Conservation (phyloP, 2,797 vertebrate species). For the Pseudochaenichthys georgianus region DNA sequence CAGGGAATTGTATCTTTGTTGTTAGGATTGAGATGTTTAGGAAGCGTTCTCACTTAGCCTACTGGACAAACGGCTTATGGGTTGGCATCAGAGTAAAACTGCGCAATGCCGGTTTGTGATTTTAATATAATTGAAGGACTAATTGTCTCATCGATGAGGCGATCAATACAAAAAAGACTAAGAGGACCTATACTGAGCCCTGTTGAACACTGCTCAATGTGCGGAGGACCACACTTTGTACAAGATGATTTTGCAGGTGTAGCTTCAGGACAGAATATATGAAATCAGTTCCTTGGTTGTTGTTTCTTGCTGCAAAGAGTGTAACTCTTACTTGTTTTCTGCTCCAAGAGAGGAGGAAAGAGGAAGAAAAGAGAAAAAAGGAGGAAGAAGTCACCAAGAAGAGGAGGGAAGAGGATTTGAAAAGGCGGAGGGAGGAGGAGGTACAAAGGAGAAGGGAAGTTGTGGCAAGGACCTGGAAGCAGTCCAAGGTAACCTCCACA, state of each 20-base stretch:
- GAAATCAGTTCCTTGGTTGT: background rate
- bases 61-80: too few species aligned
- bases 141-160: too few species aligned
- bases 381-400: constrained; percentile 75
- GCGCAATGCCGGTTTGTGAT: too few species aligned
- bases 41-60: too few species aligned
- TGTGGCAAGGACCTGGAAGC: constrained; percentile 82
- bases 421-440: constrained; percentile 76
- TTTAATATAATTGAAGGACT: too few species aligned
- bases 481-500: constrained; percentile 86
- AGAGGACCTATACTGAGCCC: background rate
- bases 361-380: constrained; percentile 71
- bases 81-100: too few species aligned
- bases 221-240: background rate
- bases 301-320: background rate
- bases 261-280: background rate
- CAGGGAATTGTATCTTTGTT: too few species aligned
- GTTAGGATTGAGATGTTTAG: too few species aligned
- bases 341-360: constrained; percentile 61
- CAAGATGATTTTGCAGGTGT: background rate
- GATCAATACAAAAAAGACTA: too few species aligned
- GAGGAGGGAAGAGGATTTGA: constrained; percentile 75
- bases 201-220: constrained; percentile 15
- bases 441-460: constrained; percentile 72
- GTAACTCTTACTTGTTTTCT: constrained; percentile 31